Conservation (phyloP, 2,113 vertebrate genomes). For the Eulemur rufifrons region DNA sequence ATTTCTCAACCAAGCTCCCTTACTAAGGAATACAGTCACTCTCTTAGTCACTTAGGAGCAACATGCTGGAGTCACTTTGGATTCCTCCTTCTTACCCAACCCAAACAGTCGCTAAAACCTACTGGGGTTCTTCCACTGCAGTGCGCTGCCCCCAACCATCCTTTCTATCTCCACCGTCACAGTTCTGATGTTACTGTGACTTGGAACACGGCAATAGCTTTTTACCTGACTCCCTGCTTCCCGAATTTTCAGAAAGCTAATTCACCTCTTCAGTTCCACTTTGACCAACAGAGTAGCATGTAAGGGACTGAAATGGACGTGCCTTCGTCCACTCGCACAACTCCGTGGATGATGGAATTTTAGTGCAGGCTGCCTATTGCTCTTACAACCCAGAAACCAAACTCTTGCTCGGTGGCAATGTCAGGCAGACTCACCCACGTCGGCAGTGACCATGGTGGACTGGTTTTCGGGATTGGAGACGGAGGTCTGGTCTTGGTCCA, state of each 20-base stretch:
- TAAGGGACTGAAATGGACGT: not conserved
- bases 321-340: not conserved
- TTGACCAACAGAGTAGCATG: not conserved
- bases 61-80: not conserved
- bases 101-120: not conserved
- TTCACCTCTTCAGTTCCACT: not conserved
- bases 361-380: not conserved
- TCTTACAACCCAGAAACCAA: not conserved
- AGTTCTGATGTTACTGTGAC: not conserved
- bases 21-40: not conserved
- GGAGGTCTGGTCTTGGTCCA: constrained; percentile 90
- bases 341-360: not conserved
- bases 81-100: not conserved
- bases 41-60: constrained; percentile 40
- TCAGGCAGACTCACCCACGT: constrained; percentile 87
- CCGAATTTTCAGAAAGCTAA: not conserved
- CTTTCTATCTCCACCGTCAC: not conserved
- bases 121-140: not conserved
- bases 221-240: not conserved
- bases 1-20: constrained; percentile 40
- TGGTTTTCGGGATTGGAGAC: constrained; percentile 90
- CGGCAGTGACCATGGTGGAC: constrained; percentile 90
- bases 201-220: not conserved
- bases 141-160: not conserved
- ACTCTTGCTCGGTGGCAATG: not conserved